Conservation (phyloP, 2,797 vertebrate genomes). For the Jordanella pulchra region DNA sequence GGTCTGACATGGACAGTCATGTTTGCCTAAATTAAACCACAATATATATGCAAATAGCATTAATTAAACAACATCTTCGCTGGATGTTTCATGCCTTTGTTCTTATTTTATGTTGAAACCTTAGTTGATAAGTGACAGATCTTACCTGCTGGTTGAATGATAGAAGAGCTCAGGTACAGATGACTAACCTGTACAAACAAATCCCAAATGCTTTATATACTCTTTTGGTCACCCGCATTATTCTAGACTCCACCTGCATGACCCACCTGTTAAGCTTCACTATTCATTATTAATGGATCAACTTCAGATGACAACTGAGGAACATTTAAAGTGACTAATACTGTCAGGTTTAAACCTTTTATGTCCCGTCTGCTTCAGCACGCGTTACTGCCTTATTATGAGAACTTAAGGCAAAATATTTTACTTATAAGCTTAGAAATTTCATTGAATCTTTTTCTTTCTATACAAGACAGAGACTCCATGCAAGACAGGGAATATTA, state of each 20-base stretch:
- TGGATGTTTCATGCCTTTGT: neutral
- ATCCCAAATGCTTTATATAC: neutral
- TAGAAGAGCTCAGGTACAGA: neutral
- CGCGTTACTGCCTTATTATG: no score
- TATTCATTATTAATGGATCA: neutral
- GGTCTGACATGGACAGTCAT: neutral
- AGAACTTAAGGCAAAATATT: no score
- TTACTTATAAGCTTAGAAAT: no score
- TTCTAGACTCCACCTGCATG: neutral
- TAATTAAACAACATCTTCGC: rapidly evolving
- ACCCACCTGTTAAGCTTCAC: neutral
- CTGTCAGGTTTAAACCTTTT: no score
- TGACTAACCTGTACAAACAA: neutral
- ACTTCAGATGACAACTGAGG: neutral
- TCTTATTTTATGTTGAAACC: neutral
- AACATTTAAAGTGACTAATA: no score
- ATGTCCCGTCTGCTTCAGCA: no score
- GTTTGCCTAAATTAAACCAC: neutral
- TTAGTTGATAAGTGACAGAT: neutral
- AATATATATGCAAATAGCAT: neutral
- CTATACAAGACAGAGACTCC: no score
- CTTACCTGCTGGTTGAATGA: neutral
- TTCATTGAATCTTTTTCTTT: no score
- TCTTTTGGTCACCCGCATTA: neutral
- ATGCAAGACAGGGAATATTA: no score